Evolutionary conservation across 2,888 invertebrate species (phyloP).

Genomic region (Drosophila fungiperda): DNA sequence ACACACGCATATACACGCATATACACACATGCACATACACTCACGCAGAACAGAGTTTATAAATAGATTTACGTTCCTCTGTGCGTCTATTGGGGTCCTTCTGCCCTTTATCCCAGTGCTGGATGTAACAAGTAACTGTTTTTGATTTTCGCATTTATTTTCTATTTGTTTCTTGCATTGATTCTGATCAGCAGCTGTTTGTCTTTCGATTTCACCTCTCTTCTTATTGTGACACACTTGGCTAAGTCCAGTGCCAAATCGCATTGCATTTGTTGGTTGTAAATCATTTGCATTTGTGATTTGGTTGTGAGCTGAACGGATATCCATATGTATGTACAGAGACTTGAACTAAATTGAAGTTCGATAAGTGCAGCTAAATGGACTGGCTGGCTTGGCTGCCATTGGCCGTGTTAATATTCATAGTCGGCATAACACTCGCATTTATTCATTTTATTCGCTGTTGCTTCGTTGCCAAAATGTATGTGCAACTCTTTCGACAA

Average conservation of each 20-base stretch:
- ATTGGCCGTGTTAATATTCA: conserved; percentile 30
- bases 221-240: not conserved
- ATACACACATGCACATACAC: not conserved
- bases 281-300: conserved; percentile 51
- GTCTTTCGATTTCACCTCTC: not conserved
- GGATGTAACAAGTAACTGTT: conserved; percentile 14
- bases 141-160: conserved; percentile 25
- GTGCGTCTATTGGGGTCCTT: conserved; percentile 22
- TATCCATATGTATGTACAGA: not conserved
- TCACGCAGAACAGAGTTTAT: conserved; percentile 3
- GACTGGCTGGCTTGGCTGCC: conserved; percentile 51
- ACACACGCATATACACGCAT: not conserved
- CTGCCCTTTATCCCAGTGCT: not conserved
- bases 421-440: conserved; percentile 15
- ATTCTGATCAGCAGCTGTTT: conserved; percentile 19
- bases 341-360: conserved; percentile 12
- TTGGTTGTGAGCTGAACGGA: conserved; percentile 40
- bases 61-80: conserved; percentile 8
- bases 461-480: conserved; percentile 44
- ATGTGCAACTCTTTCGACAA: conserved; percentile 43
- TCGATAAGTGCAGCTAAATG: conserved; percentile 22
- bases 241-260: not conserved
- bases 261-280: conserved; percentile 7
- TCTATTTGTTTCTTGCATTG: conserved; percentile 11
- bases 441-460: conserved; percentile 50